Evolutionary conservation across 2,797 vertebrate species (phyloP).

Genomic region (Tauraco hartlaubi): DNA sequence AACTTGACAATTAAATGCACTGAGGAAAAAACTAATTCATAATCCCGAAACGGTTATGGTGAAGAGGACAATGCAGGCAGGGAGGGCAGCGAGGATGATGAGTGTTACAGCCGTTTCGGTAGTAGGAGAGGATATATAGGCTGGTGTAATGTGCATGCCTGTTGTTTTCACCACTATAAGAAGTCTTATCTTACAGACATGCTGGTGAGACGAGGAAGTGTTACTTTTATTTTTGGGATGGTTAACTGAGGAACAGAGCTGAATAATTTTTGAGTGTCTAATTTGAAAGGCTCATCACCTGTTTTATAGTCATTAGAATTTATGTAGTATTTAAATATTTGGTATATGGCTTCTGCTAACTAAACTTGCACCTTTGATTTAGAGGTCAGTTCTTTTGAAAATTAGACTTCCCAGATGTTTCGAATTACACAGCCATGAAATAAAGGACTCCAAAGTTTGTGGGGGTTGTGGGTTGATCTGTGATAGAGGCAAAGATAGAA

Average conservation of each 20-base stretch:
- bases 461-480: not conserved
- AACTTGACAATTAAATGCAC: not conserved
- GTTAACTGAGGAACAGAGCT: not conserved
- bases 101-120: not conserved
- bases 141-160: not conserved
- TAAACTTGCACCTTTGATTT: constrained; percentile 12
- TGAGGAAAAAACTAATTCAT: not conserved
- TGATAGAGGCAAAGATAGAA: not conserved
- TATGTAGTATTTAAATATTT: constrained; percentile 16
- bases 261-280: not conserved
- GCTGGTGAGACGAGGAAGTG: not conserved
- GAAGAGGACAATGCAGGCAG: not conserved
- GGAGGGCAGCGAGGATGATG: not conserved
- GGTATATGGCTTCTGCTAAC: not conserved
- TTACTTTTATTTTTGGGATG: not conserved
- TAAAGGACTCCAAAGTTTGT: not conserved
- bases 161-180: not conserved
- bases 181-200: not conserved
- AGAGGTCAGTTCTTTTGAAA: constrained; percentile 33
- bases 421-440: constrained; percentile 9
- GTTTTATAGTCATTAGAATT: not conserved
- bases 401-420: constrained; percentile 39
- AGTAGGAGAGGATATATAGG: not conserved
- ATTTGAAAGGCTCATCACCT: not conserved
- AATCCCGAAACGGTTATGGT: not conserved